Percentiles rank a stretch among this genome's conserved stretches.
phyloP scores from a whole-genome alignment of 2,888 invertebrate genomes.

The Nemurella pictetii region DNA sequence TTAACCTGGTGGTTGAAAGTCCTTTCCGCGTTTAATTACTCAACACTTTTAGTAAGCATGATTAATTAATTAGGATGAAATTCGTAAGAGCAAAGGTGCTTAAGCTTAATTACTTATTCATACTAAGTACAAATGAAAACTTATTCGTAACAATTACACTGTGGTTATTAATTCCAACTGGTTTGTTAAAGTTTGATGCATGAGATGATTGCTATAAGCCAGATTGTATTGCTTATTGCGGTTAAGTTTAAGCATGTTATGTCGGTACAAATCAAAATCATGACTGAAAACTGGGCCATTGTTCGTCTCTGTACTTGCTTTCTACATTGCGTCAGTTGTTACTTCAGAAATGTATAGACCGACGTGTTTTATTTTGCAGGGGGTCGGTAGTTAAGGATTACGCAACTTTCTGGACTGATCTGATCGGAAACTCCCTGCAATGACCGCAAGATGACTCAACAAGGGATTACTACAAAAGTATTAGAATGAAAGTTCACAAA shows the following conservation, averaged over 20 bases:
- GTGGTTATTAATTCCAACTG: neutral
- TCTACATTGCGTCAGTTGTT: neutral
- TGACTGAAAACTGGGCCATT: neutral
- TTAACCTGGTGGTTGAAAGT: too few relatives aligned
- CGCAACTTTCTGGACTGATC: slow-evolving; percentile 73
- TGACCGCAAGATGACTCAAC: neutral
- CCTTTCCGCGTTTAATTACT: too few relatives aligned
- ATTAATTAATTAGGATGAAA: too few relatives aligned
- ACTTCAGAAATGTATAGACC: neutral
- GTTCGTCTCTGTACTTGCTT: neutral
- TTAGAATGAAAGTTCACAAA: neutral
- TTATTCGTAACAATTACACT: neutral
- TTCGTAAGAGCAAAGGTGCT: too few relatives aligned
- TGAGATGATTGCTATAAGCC: neutral
- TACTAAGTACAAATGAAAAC: too few relatives aligned
- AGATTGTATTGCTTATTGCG: neutral
- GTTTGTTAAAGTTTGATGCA: neutral
- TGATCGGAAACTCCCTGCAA: slow-evolving; percentile 54
- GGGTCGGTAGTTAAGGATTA: slow-evolving; percentile 77
- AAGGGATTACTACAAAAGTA: neutral
- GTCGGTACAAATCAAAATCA: neutral
- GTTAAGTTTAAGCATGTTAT: neutral
- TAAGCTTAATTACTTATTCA: too few relatives aligned
- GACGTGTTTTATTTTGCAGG: slow-evolving; percentile 56
- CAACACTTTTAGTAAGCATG: too few relatives aligned